Evolutionary conservation across 2,113 vertebrate species (phyloP).

Genomic region (Brachyhypopomus occidentalis): DNA sequence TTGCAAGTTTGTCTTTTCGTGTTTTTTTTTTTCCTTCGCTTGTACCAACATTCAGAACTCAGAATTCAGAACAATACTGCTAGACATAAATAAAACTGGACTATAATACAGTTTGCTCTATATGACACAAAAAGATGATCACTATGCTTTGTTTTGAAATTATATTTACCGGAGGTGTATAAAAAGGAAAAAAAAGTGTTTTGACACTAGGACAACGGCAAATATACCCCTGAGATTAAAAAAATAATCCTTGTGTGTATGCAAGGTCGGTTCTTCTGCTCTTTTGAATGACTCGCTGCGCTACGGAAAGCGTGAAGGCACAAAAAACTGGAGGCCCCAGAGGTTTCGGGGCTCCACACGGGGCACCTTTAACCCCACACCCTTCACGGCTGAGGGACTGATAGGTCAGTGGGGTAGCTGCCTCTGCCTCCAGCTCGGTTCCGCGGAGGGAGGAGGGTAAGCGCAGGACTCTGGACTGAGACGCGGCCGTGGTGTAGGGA

Average conservation of each 20-base stretch:
- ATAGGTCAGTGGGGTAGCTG: not conserved
- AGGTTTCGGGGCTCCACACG: constrained; percentile 53
- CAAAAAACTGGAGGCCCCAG: constrained; percentile 67
- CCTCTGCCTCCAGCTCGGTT: not conserved
- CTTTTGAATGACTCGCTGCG: constrained; percentile 57
- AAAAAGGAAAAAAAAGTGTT: constrained; percentile 60
- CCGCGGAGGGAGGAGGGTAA: too few species aligned
- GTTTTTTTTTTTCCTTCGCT: constrained; percentile 60
- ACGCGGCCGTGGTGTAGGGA: constrained; percentile 1
- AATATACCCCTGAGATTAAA: constrained; percentile 77
- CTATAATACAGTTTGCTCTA: constrained; percentile 72
- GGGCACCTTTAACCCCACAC: not conserved
- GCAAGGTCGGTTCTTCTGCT: constrained; percentile 62
- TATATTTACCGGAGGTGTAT: constrained; percentile 69
- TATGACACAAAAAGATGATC: constrained; percentile 73
- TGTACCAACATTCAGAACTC: constrained; percentile 78
- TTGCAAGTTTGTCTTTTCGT: constrained; percentile 50
- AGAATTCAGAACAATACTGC: too few species aligned
- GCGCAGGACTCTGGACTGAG: not conserved
- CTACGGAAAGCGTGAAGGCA: constrained; percentile 75
- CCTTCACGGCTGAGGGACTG: not conserved
- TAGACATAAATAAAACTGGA: constrained; percentile 76
- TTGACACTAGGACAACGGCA: constrained; percentile 71
- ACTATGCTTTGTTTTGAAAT: constrained; percentile 65
- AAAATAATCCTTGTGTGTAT: constrained; percentile 62